Conservation (phyloP, 2,113 vertebrate species). For the Protobothrops mucrosquamatus region DNA sequence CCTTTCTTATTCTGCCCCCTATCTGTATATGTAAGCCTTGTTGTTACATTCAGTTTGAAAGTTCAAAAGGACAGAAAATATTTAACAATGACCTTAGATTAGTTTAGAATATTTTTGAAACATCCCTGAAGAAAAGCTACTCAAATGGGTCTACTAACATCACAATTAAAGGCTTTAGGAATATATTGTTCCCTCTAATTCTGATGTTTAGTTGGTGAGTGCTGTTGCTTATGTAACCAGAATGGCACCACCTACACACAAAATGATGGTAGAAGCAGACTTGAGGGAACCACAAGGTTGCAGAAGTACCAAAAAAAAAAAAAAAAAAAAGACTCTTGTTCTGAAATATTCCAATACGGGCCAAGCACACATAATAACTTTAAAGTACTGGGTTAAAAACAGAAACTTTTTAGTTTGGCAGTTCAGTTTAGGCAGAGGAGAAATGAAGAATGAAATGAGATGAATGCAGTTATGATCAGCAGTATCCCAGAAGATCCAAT, state of each 20-base stretch:
- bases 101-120: not conserved
- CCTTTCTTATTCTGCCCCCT: slow-evolving; percentile 61
- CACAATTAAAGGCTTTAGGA: not conserved
- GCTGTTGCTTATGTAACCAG: not conserved
- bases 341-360: not conserved
- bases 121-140: not conserved
- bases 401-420: not conserved
- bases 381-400: not conserved
- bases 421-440: not conserved
- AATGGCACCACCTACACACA: not conserved
- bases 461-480: not conserved
- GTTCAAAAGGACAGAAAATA: not conserved
- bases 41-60: accelerated
- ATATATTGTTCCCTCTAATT: not conserved
- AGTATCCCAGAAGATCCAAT: not conserved
- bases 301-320: not conserved
- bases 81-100: not conserved
- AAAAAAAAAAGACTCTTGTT: not conserved
- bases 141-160: not conserved
- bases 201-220: not conserved
- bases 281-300: not conserved
- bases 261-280: not conserved
- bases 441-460: not conserved
- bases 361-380: not conserved
- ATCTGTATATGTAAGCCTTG: not conserved